phyloP scores from a whole-genome alignment of 2,113 vertebrate genomes.

The Macroglossus sobrinus region DNA sequence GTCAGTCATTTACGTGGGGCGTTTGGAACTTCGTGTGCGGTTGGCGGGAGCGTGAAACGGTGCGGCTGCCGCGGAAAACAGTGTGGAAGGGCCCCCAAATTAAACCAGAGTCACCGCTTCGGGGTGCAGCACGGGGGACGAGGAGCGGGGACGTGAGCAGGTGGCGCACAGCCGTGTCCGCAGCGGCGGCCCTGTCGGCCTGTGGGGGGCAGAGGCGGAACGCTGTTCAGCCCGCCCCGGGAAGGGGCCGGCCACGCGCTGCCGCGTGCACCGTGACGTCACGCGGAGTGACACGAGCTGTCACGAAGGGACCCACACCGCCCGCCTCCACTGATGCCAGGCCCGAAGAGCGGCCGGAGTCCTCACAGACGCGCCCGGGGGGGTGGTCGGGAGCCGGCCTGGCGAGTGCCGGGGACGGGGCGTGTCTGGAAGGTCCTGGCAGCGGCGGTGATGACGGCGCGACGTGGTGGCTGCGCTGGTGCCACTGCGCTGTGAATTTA shows the following conservation, averaged over 20 bases:
- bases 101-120: no score
- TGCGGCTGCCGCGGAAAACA: background rate
- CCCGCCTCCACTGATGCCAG: fast-evolving
- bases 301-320: background rate
- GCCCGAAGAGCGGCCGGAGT: background rate
- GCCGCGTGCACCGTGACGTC: no score
- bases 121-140: no score
- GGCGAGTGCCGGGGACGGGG: no score
- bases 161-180: fast-evolving
- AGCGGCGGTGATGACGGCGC: background rate
- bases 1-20: background rate
- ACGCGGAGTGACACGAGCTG: background rate
- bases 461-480: background rate
- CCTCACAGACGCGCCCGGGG: background rate
- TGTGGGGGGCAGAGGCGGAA: no score
- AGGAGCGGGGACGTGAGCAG: no score
- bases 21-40: background rate
- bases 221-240: no score
- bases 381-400: fast-evolving
- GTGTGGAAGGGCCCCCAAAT: background rate
- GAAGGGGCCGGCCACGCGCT: no score
- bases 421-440: no score
- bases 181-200: background rate
- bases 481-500: background rate
- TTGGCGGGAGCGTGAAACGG: background rate